These are phyloP conservation scores for Elgaria multicarinata DNA, from an alignment of 2,113 vertebrate genomes.

Conservation along the genomic window DNA sequence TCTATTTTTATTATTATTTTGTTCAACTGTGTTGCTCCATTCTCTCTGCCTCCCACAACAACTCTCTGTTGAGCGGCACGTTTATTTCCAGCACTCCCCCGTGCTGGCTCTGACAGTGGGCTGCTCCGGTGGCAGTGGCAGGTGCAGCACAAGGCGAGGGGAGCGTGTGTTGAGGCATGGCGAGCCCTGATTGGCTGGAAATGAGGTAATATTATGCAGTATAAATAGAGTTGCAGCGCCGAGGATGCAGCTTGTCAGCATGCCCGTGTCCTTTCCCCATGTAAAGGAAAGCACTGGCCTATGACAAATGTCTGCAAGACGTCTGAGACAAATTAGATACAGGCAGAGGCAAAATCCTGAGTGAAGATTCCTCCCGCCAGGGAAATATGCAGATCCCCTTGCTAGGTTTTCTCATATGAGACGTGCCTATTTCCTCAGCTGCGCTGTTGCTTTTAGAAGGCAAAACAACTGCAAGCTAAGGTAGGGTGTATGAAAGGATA, in stretches of 20 bases:
- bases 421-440: not conserved
- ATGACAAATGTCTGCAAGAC: not conserved
- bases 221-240: slow-evolving; percentile 55
- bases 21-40: not conserved
- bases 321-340: not conserved
- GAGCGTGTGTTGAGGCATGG: slow-evolving; percentile 42
- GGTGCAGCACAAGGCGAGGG: slow-evolving; percentile 31
- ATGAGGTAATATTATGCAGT: slow-evolving; percentile 73
- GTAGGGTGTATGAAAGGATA: not conserved
- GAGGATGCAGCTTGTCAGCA: not conserved
- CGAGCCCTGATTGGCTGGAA: slow-evolving; percentile 66
- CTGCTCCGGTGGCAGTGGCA: fast-evolving
- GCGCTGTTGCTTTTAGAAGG: not conserved
- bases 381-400: not conserved
- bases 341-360: not conserved
- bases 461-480: slow-evolving; percentile 10
- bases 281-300: slow-evolving; percentile 37
- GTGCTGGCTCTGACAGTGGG: slow-evolving; percentile 22
- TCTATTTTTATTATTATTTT: not conserved
- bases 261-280: slow-evolving; percentile 19
- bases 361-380: not conserved
- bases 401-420: not conserved
- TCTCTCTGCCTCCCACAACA: slow-evolving; percentile 24
- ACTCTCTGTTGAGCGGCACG: not conserved
- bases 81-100: not conserved